A percentile compares a stretch with the other conserved stretches of the same genome.
These are phyloP conservation scores for Bubalus kerabau DNA, from an alignment of 2,113 vertebrate species.

Conservation along the genomic window DNA sequence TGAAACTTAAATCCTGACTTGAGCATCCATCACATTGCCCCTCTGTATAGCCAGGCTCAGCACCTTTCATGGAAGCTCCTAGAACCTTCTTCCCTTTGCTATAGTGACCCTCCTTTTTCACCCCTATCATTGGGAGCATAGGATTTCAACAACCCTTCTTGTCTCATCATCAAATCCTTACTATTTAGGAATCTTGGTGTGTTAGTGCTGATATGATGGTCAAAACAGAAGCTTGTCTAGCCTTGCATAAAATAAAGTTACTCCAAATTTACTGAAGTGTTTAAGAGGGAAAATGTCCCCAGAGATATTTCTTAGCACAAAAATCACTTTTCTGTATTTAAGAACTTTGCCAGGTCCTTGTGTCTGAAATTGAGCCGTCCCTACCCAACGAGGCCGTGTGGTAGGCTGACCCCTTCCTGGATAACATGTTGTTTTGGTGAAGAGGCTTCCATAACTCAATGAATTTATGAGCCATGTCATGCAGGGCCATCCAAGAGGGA, in stretches of 20 bases:
- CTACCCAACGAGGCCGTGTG: neutral
- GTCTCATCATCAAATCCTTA: constrained; percentile 35
- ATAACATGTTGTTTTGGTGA: too few species aligned
- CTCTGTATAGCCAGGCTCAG: neutral
- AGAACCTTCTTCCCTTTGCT: neutral
- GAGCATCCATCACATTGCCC: neutral
- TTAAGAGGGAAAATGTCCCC: neutral
- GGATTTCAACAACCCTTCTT: neutral
- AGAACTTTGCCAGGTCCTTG: neutral
- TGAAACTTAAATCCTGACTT: neutral
- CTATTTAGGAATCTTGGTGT: neutral
- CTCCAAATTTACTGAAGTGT: constrained; percentile 10
- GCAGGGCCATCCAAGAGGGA: too few species aligned
- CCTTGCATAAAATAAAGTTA: constrained; percentile 20
- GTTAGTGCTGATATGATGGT: neutral
- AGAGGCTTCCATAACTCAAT: too few species aligned
- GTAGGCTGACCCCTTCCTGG: neutral
- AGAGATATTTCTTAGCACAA: neutral
- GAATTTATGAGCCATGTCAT: too few species aligned
- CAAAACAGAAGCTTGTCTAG: constrained; percentile 16
- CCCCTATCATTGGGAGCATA: neutral
- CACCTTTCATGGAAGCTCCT: neutral
- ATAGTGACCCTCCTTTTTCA: neutral
- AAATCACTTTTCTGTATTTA: neutral
- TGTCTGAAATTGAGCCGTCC: neutral